A percentile compares a stretch with the other conserved stretches of the same genome.
Conservation (phyloP, 2,797 vertebrate genomes). For the Hipposideros larvatus region DNA sequence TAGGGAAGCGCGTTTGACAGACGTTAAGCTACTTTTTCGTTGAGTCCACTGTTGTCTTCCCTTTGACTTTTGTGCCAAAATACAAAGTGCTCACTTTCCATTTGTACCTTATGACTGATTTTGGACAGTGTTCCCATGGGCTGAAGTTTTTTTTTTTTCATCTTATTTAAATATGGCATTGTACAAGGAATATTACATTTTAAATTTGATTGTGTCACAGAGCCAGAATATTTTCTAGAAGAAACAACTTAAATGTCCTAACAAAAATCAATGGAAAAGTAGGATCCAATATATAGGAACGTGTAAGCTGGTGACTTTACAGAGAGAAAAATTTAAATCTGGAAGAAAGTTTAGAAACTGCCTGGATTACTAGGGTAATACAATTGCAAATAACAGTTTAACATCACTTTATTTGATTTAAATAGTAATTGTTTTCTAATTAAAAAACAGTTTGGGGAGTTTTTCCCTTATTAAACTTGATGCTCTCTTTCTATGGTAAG, state of each 20-base stretch:
- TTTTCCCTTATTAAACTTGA: slow-evolving; percentile 50
- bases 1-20: not conserved
- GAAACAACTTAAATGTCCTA: slow-evolving; percentile 42
- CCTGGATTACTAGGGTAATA: slow-evolving; percentile 15
- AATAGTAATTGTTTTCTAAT: slow-evolving; percentile 59
- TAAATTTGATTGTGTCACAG: slow-evolving; percentile 44
- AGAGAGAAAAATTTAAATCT: slow-evolving; percentile 26
- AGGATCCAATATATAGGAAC: not conserved
- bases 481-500: slow-evolving; percentile 54
- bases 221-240: slow-evolving; percentile 53
- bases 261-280: slow-evolving; percentile 45
- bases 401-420: slow-evolving; percentile 60
- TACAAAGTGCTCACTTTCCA: not conserved
- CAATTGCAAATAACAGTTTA: not conserved
- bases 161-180: slow-evolving; percentile 11
- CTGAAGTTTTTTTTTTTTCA: not conserved
- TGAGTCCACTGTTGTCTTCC: not conserved
- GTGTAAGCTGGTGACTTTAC: slow-evolving; percentile 39
- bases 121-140: not conserved
- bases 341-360: slow-evolving; percentile 4
- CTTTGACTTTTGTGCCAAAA: slow-evolving; percentile 61
- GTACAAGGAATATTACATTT: slow-evolving; percentile 48
- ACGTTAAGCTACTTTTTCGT: not conserved
- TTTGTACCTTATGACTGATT: slow-evolving; percentile 50
- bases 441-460: slow-evolving; percentile 9